Evolutionary conservation across 2,888 invertebrate species (phyloP), one percentile per base, ranked within the genome.

Genomic region (Eristalinus aeneus): DNA sequence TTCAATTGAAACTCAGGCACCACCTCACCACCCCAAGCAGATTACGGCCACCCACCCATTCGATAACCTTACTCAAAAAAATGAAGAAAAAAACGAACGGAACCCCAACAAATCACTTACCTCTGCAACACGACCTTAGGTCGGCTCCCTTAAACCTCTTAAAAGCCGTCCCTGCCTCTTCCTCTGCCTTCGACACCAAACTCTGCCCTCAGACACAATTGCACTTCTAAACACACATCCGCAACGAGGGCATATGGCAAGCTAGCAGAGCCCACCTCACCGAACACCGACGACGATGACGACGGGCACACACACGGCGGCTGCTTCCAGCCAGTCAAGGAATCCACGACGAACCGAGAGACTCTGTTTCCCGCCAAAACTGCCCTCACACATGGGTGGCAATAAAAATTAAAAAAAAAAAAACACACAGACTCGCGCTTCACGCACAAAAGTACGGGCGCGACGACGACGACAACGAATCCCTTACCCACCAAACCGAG

Each of bases 341-440:
- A 54, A 65, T 67, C 60, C 16, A 63, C 71, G 65, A 63, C 67
- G 58, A 78, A 36, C 34, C 46, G 69, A 68, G 75, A 68, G 75
- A 80, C 53, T 85, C 46, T 46, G n/a, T 85, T 85, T 85, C 85
- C 76, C 85, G 85, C 85, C 85, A 85, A 85, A 85, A 79, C 16
- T n/a, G 10, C 53, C 61, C 72, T 31, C 71, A 71, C 79, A 63
- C 75, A 69, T 65, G 69, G 46, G 56, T 31, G 22, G 58, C 63
- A 32, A 65, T 61, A 85, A 64, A 76, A 72, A 73, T 72, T 75
- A 74, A 73, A 67, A 82, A 64, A 34, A 46, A 22, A 63, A 72
- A 11, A 23, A 67, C 53, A 77, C 60, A 5, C 72, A 54, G 36
- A 16, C 6, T 32, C 31, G 63, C 69, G 61, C 60, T 61, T n/a